Evolutionary conservation across 2,797 vertebrate species (phyloP).

Genomic region (Octomys mimax): DNA sequence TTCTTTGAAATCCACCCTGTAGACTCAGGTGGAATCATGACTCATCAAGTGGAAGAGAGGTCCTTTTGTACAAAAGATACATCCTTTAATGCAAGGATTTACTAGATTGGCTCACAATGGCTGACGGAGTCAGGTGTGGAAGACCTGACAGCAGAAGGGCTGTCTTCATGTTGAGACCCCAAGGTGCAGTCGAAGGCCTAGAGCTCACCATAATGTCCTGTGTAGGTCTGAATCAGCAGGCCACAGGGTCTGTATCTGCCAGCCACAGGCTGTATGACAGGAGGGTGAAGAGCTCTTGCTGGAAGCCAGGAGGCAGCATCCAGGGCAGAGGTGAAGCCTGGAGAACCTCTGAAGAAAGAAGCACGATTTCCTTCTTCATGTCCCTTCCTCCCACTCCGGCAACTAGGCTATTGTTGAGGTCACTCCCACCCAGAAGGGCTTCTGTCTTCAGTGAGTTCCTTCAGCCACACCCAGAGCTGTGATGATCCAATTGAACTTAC

Average conservation of each 20-base stretch:
- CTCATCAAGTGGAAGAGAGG: too few relatives aligned
- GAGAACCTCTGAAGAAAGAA: background rate
- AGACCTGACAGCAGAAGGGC: background rate
- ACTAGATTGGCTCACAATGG: background rate
- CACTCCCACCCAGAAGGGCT: background rate
- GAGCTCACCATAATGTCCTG: background rate
- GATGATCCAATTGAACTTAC: background rate
- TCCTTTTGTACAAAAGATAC: too few relatives aligned
- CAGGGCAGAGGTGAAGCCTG: background rate
- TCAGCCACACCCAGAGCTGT: background rate
- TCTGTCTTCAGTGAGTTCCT: background rate
- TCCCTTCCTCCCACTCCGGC: background rate
- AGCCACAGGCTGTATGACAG: background rate
- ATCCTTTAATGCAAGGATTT: background rate
- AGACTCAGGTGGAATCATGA: too few relatives aligned
- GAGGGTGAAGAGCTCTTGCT: background rate
- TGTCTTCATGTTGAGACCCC: background rate
- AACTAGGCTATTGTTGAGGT: background rate
- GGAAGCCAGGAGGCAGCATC: background rate
- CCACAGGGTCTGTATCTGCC: too few relatives aligned
- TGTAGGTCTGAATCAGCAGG: too few relatives aligned
- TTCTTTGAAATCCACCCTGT: too few relatives aligned
- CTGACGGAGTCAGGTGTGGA: background rate
- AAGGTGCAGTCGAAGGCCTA: background rate
- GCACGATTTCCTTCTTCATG: background rate